Evolutionary conservation across 2,888 invertebrate species (phyloP), one percentile per base, ranked within the genome.

Genomic region (Gasteruption jaculator): DNA sequence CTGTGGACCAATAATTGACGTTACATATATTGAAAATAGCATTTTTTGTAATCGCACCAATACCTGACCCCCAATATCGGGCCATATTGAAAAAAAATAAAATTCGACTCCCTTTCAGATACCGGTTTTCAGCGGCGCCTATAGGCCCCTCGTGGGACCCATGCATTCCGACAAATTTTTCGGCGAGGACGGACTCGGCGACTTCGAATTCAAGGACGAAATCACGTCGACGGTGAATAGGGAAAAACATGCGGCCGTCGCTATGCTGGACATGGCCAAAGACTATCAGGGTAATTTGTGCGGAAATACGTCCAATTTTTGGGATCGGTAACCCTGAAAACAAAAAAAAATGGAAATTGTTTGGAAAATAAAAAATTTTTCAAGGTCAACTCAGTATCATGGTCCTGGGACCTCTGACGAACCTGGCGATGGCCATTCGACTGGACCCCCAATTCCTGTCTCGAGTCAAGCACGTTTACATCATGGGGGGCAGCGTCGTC

Each of bases 121-220:
- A 42, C 74, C 75, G 1, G 73, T 77, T 2, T 77, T 71, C 48
- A 49, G 51, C 2, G 77, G 76, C 1, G 64, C 71, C 10, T 12
- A 50, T 2, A 56, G 55, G 33, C 60, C 73, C 5, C 45, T 75
- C 2, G 31, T 71, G 16, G 43, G 53, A 1, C 54, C 63, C 10
- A 64, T 58, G 19, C 46, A 43, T 1, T 5, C 25, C 5, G 55
- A 53, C 2, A 25, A 56, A 29, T 68, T 46, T 38, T 73, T 63
- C 48, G 78, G 78, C 2, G 8, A 48, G 0, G 77, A 78, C 54
- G 78, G 77, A 2, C 70, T 78, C 21, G 77, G 77, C 1, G 76
- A 77, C 45, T 67, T 73, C 22, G 51, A 59, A 16, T 73, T 73
- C 37, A 50, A 56, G 0, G 49, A 66, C 26, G 46, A 65, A n/a